These are phyloP conservation scores for Phrynocephalus guinanensis DNA, from an alignment of 2,797 vertebrate species.

Conservation along the genomic window DNA sequence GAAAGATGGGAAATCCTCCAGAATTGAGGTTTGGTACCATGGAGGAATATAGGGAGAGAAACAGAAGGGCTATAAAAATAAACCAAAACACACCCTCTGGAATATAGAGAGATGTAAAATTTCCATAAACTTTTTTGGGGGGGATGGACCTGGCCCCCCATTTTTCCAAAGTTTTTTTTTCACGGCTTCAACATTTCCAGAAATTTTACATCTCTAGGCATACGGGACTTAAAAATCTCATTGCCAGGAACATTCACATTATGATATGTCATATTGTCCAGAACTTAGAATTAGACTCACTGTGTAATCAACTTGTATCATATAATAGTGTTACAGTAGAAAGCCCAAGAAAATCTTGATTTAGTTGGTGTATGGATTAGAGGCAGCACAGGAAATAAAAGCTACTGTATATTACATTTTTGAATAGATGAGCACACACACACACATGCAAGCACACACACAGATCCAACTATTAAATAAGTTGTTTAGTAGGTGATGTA, in stretches of 20 bases:
- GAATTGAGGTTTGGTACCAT: not conserved
- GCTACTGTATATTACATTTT: not conserved
- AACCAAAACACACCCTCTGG: not conserved
- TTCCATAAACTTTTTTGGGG: no score
- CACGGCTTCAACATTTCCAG: no score
- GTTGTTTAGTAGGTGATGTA: not conserved
- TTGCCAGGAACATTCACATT: not conserved
- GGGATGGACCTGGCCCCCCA: no score
- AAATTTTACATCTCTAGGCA: not conserved
- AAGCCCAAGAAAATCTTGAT: not conserved
- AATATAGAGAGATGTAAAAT: no score
- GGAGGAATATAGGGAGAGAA: not conserved
- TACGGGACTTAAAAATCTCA: not conserved
- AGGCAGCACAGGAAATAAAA: not conserved
- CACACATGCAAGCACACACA: not conserved
- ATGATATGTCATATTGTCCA: not conserved
- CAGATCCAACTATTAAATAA: not conserved
- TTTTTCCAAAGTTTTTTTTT: no score
- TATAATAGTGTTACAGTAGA: not conserved
- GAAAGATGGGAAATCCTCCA: not conserved
- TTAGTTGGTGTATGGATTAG: not conserved
- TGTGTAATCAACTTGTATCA: not conserved
- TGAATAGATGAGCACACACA: not conserved
- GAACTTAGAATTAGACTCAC: not conserved
- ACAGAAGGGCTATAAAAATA: not conserved